phyloP scores from a whole-genome alignment of 2,113 vertebrate genomes.

The Nesogale talazaci region DNA sequence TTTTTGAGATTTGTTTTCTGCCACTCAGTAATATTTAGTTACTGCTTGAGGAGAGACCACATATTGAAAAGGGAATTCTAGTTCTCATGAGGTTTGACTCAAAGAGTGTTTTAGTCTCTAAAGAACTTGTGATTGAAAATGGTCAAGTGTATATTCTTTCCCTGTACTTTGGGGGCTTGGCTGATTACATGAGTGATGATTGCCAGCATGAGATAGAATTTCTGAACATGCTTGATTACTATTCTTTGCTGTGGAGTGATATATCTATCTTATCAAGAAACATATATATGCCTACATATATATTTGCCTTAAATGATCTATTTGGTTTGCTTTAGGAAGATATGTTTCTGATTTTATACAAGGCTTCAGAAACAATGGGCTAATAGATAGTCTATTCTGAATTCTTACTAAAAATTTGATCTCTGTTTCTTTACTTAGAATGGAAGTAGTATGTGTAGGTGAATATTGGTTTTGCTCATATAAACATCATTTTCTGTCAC shows the following conservation, averaged over 20 bases:
- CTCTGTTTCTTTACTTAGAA: not conserved
- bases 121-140: constrained; percentile 80
- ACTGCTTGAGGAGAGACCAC: constrained; percentile 69
- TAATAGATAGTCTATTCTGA: constrained; percentile 42
- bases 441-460: constrained; percentile 29
- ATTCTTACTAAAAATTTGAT: constrained; percentile 57
- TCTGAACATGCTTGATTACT: constrained; percentile 56
- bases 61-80: constrained; percentile 82
- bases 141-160: constrained; percentile 61
- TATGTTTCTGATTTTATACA: constrained; percentile 52
- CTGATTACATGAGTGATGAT: constrained; percentile 67
- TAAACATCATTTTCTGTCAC: constrained; percentile 36
- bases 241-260: constrained; percentile 51
- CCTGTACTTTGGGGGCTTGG: constrained; percentile 62
- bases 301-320: constrained; percentile 51
- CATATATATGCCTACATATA: too few species aligned
- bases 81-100: constrained; percentile 73
- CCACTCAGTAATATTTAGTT: constrained; percentile 79
- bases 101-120: constrained; percentile 74
- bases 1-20: constrained; percentile 79
- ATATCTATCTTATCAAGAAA: too few species aligned
- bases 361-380: constrained; percentile 26
- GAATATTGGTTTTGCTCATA: constrained; percentile 54
- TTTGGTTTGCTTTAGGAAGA: constrained; percentile 53
- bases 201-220: constrained; percentile 51